A percentile compares a stretch with the other conserved stretches of the same genome.
These are phyloP conservation scores for Scatophagus argus DNA, from an alignment of 2,113 vertebrate species.

Conservation along the genomic window DNA sequence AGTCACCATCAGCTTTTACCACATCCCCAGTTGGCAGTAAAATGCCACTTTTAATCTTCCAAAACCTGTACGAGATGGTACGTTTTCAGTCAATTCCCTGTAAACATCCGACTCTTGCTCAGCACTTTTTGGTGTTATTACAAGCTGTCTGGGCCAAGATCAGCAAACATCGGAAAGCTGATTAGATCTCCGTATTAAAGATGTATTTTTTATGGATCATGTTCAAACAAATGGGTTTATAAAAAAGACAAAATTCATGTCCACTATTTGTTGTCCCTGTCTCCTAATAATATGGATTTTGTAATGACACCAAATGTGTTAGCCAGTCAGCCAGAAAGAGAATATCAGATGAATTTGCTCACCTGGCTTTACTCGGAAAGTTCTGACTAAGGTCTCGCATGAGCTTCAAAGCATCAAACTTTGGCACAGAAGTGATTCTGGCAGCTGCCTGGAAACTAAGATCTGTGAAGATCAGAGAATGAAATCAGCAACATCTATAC, in stretches of 20 bases:
- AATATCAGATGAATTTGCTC: constrained; percentile 48
- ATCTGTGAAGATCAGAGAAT: constrained; percentile 81
- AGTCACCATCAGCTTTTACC: constrained; percentile 81
- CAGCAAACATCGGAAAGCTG: constrained; percentile 51
- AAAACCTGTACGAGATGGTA: constrained; percentile 76
- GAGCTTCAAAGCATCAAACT: constrained; percentile 92
- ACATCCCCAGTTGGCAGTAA: constrained; percentile 75
- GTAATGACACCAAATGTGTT: constrained; percentile 24
- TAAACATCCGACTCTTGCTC: constrained; percentile 77
- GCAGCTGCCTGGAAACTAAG: constrained; percentile 96
- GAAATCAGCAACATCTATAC: constrained; percentile 25
- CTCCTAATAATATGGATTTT: constrained; percentile 30
- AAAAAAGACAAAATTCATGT: constrained; percentile 39
- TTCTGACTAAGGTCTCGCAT: constrained; percentile 96
- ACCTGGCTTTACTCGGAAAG: constrained; percentile 97
- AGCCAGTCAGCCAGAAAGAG: constrained; percentile 8
- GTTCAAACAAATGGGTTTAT: constrained; percentile 45
- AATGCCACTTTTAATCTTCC: constrained; percentile 81
- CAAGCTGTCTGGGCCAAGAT: constrained; percentile 57
- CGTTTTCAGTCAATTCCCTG: constrained; percentile 74
- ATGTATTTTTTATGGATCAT: constrained; percentile 40
- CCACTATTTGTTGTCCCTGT: constrained; percentile 23
- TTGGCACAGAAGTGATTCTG: constrained; percentile 89
- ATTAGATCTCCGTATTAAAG: constrained; percentile 54
- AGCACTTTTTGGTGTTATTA: constrained; percentile 74